phyloP scores from a whole-genome alignment of 1,140 invertebrate species.

The Parapsyche elsis region DNA sequence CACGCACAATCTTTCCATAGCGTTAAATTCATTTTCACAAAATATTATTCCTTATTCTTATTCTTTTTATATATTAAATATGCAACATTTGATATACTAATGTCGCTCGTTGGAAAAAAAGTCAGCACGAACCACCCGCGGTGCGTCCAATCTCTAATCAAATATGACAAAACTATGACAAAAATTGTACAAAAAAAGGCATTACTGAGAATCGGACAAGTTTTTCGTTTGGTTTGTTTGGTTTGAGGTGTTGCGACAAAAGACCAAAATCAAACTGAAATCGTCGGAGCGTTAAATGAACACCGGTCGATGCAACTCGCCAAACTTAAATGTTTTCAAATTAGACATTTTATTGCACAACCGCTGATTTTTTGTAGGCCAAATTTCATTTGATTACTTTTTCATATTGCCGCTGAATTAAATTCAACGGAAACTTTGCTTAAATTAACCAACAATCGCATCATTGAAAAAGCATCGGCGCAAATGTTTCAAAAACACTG shows the following conservation, averaged over 20 bases:
- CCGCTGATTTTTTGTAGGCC: neutral
- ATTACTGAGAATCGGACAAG: neutral
- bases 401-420: neutral
- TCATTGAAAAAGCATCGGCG: too few species aligned
- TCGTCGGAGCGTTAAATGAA: conserved; percentile 13
- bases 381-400: neutral
- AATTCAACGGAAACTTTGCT: too few species aligned
- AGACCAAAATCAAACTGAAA: conserved; percentile 9
- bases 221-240: neutral
- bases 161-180: neutral
- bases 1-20: too few species aligned
- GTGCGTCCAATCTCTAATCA: neutral
- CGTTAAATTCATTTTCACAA: too few species aligned
- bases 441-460: too few species aligned
- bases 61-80: too few species aligned
- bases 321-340: neutral
- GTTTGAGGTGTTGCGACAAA: conserved; percentile 5
- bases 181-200: neutral
- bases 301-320: conserved; percentile 9
- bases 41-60: too few species aligned
- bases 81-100: too few species aligned
- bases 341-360: conserved; percentile 21
- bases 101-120: neutral
- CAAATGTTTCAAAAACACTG: too few species aligned
- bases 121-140: neutral